Evolutionary conservation across 2,797 vertebrate species (phyloP).

Genomic region (Hafferia zeledoni): DNA sequence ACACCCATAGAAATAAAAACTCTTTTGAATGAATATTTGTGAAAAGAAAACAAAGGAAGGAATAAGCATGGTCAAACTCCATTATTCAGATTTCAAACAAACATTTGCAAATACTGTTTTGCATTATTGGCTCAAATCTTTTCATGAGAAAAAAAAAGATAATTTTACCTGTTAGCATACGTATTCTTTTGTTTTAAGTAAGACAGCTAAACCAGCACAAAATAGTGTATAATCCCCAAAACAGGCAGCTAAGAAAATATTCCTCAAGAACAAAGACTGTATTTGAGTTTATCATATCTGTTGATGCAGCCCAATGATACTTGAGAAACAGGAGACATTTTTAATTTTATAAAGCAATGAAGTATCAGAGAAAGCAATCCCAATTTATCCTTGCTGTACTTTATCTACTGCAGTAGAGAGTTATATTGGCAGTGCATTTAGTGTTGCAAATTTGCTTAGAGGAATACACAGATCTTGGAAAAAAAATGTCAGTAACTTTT

Average conservation of each 20-base stretch:
- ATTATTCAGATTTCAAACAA: conserved; percentile 28
- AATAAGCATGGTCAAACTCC: background rate
- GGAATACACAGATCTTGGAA: background rate
- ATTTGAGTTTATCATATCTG: conserved; percentile 38
- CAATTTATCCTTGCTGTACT: background rate
- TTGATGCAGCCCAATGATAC: conserved; percentile 10
- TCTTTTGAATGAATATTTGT: background rate
- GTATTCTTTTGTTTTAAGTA: background rate
- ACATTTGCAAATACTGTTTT: background rate
- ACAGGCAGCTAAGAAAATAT: background rate
- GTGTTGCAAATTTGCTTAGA: conserved; percentile 3
- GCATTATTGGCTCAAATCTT: background rate
- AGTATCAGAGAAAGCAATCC: conserved; percentile 26
- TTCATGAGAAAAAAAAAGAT: background rate
- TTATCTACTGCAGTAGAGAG: background rate
- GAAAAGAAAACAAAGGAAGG: conserved; percentile 23
- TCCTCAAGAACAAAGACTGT: background rate
- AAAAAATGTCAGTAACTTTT: conserved; percentile 32
- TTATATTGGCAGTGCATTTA: background rate
- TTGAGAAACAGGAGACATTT: conserved; percentile 25
- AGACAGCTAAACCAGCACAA: background rate
- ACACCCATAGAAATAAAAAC: background rate
- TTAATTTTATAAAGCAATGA: conserved; percentile 46
- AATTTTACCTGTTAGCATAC: conserved; percentile 2
- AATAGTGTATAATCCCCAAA: background rate